phyloP scores from a whole-genome alignment of 2,888 invertebrate genomes.

The Digitonthophagus gazella region DNA sequence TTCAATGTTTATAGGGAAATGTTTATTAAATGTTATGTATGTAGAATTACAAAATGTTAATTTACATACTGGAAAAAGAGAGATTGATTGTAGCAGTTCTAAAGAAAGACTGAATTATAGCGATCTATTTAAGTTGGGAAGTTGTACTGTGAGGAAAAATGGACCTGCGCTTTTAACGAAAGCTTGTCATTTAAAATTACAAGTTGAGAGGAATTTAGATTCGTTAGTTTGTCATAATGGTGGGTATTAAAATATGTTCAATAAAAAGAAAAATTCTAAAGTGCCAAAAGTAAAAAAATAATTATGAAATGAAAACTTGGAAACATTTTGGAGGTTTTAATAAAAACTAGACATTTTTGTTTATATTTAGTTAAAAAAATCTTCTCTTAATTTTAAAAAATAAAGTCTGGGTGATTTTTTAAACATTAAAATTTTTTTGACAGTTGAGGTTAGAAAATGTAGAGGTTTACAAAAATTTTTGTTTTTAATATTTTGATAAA shows the following conservation, averaged over 20 bases:
- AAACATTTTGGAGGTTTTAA: too few species aligned
- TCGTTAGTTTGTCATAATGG: conserved; percentile 50
- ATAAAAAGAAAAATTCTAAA: too few species aligned
- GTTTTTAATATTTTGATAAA: too few species aligned
- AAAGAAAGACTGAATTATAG: conserved; percentile 27
- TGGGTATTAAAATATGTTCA: conserved; percentile 29
- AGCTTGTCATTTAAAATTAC: conserved; percentile 76
- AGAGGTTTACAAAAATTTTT: too few species aligned
- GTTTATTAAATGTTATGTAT: conserved; percentile 72
- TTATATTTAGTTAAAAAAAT: too few species aligned
- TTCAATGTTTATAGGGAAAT: conserved; percentile 46
- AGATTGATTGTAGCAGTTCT: conserved; percentile 41
- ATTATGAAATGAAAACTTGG: too few species aligned
- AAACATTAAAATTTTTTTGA: too few species aligned
- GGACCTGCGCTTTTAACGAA: conserved; percentile 76
- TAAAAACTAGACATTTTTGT: too few species aligned
- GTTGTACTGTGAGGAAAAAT: conserved; percentile 54
- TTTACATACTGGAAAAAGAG: conserved; percentile 63
- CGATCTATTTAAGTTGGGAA: conserved; percentile 50
- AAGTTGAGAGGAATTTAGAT: conserved; percentile 80
- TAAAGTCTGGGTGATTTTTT: too few species aligned
- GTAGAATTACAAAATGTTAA: conserved; percentile 75
- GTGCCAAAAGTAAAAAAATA: too few species aligned
- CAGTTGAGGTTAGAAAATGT: too few species aligned
- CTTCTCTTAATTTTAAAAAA: too few species aligned